These are phyloP conservation scores for Chrysolina oricalcia DNA, from an alignment of 2,888 invertebrate genomes.

Conservation along the genomic window DNA sequence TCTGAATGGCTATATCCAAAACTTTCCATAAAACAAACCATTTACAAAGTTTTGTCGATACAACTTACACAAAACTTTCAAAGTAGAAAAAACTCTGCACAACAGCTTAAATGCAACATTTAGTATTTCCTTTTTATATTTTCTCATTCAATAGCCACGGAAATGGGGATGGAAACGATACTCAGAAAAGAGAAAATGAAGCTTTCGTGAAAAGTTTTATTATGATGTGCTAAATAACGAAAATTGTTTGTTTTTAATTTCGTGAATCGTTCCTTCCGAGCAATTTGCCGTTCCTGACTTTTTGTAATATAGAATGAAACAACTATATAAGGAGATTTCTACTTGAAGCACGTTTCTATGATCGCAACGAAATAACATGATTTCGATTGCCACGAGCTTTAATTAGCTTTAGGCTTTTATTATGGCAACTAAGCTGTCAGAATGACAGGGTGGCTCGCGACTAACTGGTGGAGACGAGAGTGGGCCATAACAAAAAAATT, in stretches of 20 bases:
- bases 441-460: too few relatives aligned
- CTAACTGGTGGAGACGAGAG: too few relatives aligned
- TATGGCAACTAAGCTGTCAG: too few relatives aligned
- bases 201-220: conserved; percentile 11
- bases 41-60: conserved; percentile 54
- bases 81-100: conserved; percentile 39
- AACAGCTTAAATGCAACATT: conserved; percentile 45
- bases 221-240: conserved; percentile 7
- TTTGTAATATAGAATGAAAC: too few relatives aligned
- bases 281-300: not conserved
- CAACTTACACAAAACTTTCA: conserved; percentile 28
- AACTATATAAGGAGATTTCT: too few relatives aligned
- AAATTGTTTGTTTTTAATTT: not conserved
- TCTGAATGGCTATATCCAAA: conserved; percentile 14
- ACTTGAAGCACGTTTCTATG: too few relatives aligned
- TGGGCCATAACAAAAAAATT: too few relatives aligned
- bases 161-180: conserved; percentile 38
- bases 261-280: not conserved
- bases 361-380: too few relatives aligned
- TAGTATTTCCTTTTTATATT: conserved; percentile 42
- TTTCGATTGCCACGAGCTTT: too few relatives aligned
- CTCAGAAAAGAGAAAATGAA: conserved; percentile 34
- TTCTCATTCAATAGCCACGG: conserved; percentile 38
- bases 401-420: too few relatives aligned
- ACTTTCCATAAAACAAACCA: conserved; percentile 55